A percentile compares a stretch with the other conserved stretches of the same genome.
Evolutionary conservation across 2,113 vertebrate species (phyloP).

Genomic region (Pangasianodon gigas): DNA sequence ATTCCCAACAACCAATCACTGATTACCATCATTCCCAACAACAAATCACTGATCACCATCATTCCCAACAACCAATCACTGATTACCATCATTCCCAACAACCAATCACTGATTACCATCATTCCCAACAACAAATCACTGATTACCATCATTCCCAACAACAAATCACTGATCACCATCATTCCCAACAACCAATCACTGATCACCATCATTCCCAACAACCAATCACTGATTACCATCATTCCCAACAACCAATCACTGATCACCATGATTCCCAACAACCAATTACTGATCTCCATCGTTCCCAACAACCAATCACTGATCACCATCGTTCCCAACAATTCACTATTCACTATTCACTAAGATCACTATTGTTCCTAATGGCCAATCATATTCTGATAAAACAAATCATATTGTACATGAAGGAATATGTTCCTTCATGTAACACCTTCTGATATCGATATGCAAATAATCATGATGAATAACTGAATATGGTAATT

Average conservation of each 20-base stretch:
- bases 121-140: not conserved
- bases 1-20: not conserved
- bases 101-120: not conserved
- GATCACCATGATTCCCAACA: not conserved
- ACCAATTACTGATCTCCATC: not conserved
- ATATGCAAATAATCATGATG: not conserved
- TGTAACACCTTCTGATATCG: not conserved
- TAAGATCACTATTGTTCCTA: not conserved
- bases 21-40: not conserved
- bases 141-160: not conserved
- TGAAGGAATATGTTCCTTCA: too few relatives aligned
- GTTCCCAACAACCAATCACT: not conserved
- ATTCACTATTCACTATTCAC: not conserved
- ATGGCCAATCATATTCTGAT: not conserved
- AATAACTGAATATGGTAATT: not conserved
- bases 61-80: not conserved
- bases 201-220: not conserved
- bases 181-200: not conserved
- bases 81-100: not conserved
- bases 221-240: not conserved
- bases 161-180: not conserved
- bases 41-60: not conserved
- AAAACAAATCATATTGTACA: too few relatives aligned
- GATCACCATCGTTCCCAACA: not conserved
- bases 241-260: not conserved